phyloP scores from a whole-genome alignment of 2,888 invertebrate species.

The Parnassius apollo region DNA sequence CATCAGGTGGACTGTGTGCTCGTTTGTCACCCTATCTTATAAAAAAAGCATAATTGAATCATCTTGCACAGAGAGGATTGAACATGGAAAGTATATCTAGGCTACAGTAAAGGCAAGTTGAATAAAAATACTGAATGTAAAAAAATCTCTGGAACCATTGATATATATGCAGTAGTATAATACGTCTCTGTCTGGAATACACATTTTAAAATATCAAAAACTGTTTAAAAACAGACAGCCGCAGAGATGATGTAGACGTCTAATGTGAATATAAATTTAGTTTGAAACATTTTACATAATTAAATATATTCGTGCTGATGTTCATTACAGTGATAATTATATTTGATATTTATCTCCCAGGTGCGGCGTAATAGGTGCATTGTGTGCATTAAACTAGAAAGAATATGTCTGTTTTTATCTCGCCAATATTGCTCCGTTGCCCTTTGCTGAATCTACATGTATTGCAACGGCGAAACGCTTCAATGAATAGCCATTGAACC shows the following conservation, averaged over 20 bases:
- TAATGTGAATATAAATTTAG: constrained; percentile 13
- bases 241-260: constrained; percentile 16
- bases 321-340: constrained; percentile 6
- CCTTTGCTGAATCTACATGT: constrained; percentile 53
- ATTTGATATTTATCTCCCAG: constrained; percentile 4
- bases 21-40: too few species aligned
- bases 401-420: constrained; percentile 44
- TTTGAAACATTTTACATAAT: constrained; percentile 5
- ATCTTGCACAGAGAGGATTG: too few species aligned
- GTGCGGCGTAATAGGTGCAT: neutral
- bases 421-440: constrained; percentile 40
- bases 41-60: too few species aligned
- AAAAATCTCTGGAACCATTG: too few species aligned
- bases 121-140: too few species aligned
- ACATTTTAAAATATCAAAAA: too few species aligned
- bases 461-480: constrained; percentile 46
- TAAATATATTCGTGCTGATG: constrained; percentile 8
- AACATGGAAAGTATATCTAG: too few species aligned
- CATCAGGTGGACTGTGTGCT: too few species aligned
- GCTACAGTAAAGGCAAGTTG: too few species aligned
- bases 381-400: constrained; percentile 44
- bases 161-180: too few species aligned
- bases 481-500: constrained; percentile 69
- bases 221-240: neutral
- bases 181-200: too few species aligned